A percentile compares a stretch with the other conserved stretches of the same genome.
Conservation (phyloP, 2,113 vertebrate species). For the Onychostruthus taczanowskii region DNA sequence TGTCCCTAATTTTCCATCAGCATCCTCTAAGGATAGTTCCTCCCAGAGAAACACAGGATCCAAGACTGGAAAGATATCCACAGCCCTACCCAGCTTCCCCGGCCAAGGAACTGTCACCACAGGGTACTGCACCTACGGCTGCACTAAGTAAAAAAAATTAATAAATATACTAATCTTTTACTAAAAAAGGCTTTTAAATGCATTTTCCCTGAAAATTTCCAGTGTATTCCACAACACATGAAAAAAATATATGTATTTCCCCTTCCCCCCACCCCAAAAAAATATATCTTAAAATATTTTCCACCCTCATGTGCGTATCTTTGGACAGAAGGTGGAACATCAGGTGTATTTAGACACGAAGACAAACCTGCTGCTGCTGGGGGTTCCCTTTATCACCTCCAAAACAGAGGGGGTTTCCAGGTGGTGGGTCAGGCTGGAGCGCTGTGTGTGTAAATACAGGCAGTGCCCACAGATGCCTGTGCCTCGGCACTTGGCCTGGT, state of each 20-base stretch:
- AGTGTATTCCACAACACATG: constrained; percentile 76
- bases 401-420: background rate
- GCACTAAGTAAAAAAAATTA: constrained; percentile 20
- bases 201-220: constrained; percentile 76
- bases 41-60: background rate
- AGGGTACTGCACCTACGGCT: constrained; percentile 46
- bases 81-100: background rate
- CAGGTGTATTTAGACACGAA: background rate
- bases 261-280: background rate
- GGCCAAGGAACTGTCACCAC: background rate
- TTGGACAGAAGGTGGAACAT: background rate
- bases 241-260: constrained; percentile 56
- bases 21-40: background rate
- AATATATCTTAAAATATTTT: constrained; percentile 63
- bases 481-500: accelerated
- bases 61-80: background rate
- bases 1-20: background rate
- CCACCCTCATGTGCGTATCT: constrained; percentile 49
- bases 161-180: constrained; percentile 70
- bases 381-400: background rate
- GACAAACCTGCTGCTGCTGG: background rate
- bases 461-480: accelerated
- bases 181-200: constrained; percentile 64
- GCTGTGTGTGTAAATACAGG: background rate
- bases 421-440: background rate